These are phyloP conservation scores for Elymnias hypermnestra DNA, from an alignment of 1,140 invertebrate species.

Conservation along the genomic window DNA sequence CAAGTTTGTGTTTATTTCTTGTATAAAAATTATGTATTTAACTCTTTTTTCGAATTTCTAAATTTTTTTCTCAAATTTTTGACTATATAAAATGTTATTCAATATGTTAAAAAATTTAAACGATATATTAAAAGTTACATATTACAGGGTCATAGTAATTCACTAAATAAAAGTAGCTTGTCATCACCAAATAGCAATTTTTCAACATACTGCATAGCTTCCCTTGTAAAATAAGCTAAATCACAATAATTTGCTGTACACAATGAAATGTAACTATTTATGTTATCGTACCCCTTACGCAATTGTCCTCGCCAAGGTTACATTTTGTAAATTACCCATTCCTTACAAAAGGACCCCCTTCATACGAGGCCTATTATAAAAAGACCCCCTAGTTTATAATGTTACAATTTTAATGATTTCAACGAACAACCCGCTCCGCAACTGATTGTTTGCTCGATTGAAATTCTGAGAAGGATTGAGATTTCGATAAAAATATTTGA, in stretches of 20 bases:
- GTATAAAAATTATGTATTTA: too few relatives aligned
- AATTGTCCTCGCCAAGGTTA: constrained; percentile 36
- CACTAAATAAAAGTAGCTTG: too few relatives aligned
- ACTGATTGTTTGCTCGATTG: constrained; percentile 11
- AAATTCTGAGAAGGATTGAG: constrained; percentile 8
- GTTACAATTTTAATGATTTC: constrained; percentile 66
- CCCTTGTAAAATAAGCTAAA: constrained; percentile 36
- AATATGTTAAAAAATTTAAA: too few relatives aligned
- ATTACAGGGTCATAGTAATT: too few relatives aligned
- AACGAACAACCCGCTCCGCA: constrained; percentile 2
- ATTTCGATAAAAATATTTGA: constrained; percentile 4
- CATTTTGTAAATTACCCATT: constrained; percentile 57
- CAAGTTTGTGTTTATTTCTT: too few relatives aligned
- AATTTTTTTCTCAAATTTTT: too few relatives aligned
- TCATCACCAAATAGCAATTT: constrained; percentile 17
- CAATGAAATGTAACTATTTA: constrained; percentile 63
- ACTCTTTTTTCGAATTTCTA: too few relatives aligned
- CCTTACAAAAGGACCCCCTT: constrained; percentile 39
- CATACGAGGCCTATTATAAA: constrained; percentile 63
- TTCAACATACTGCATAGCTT: neutral
- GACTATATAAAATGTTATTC: too few relatives aligned
- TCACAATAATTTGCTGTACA: constrained; percentile 61
- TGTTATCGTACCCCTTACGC: constrained; percentile 33
- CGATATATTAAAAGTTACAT: too few relatives aligned
- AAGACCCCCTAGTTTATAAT: constrained; percentile 53